Conservation (phyloP, 2,888 invertebrate species). For the Rhamphomyia laevipes region DNA sequence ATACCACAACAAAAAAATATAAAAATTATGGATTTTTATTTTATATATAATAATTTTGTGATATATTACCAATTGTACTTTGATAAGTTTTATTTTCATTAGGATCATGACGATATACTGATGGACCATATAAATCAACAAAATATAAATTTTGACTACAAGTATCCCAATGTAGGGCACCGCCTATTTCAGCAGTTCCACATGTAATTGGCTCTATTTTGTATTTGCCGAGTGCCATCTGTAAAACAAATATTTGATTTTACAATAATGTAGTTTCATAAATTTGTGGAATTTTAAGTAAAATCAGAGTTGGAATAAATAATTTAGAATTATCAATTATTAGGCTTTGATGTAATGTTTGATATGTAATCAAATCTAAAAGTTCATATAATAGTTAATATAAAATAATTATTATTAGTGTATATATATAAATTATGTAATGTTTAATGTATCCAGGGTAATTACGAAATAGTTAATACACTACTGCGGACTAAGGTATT, state of each 20-base stretch:
- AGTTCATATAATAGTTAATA: too few species aligned
- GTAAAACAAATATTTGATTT: not conserved
- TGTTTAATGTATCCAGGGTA: too few species aligned
- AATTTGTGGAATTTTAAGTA: too few species aligned
- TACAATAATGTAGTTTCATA: too few species aligned
- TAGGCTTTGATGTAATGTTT: too few species aligned
- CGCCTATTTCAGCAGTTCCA: conserved; percentile 43
- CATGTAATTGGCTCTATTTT: conserved; percentile 32
- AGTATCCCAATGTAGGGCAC: conserved; percentile 62
- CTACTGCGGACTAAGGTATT: too few species aligned
- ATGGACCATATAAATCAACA: conserved; percentile 45
- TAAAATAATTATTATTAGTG: too few species aligned
- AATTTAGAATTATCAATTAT: too few species aligned
- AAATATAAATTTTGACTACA: conserved; percentile 49
- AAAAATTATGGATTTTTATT: not conserved
- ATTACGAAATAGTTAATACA: too few species aligned
- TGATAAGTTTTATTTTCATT: conserved; percentile 40
- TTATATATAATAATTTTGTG: not conserved
- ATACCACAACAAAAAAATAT: not conserved
- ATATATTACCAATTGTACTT: conserved; percentile 35
- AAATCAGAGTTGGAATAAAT: too few species aligned
- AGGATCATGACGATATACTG: conserved; percentile 31
- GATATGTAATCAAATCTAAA: too few species aligned
- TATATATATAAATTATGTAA: too few species aligned
- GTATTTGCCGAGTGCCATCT: conserved; percentile 31